Percentiles rank a stretch among this genome's conserved stretches.
These are phyloP conservation scores for Thymelicus sylvestris DNA, from an alignment of 2,888 invertebrate species.

Conservation along the genomic window DNA sequence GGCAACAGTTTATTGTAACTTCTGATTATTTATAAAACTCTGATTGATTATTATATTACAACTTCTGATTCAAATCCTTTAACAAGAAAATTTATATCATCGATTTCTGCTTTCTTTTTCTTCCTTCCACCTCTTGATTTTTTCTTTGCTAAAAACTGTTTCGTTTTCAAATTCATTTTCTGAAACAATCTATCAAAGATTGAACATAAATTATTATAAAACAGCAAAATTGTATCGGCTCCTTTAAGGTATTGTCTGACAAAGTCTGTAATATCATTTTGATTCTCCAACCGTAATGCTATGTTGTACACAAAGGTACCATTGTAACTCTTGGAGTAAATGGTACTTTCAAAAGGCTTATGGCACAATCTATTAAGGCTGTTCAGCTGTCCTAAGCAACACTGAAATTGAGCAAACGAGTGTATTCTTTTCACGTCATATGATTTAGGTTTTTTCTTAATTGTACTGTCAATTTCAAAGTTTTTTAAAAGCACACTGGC, in stretches of 20 bases:
- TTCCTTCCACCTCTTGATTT: slow-evolving; percentile 49
- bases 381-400: slow-evolving; percentile 83
- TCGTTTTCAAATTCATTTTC: slow-evolving; percentile 55
- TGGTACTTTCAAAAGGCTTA: slow-evolving; percentile 82
- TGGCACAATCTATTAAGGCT: slow-evolving; percentile 87
- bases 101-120: slow-evolving; percentile 51
- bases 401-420: slow-evolving; percentile 87
- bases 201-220: slow-evolving; percentile 63
- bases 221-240: slow-evolving; percentile 62
- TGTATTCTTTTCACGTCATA: slow-evolving; percentile 86
- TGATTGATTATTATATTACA: slow-evolving; percentile 48
- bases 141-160: slow-evolving; percentile 48
- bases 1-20: neutral
- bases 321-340: slow-evolving; percentile 87
- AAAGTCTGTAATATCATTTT: slow-evolving; percentile 81
- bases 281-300: slow-evolving; percentile 85
- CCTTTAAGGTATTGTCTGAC: slow-evolving; percentile 78
- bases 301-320: slow-evolving; percentile 92
- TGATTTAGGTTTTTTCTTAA: slow-evolving; percentile 79
- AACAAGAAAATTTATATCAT: slow-evolving; percentile 65
- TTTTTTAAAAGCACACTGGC: slow-evolving; percentile 84
- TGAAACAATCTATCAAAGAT: slow-evolving; percentile 55
- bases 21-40: no score
- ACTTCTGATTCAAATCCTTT: slow-evolving; percentile 77
- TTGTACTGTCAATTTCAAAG: slow-evolving; percentile 84